phyloP scores from a whole-genome alignment of 1,140 invertebrate genomes.

The Pseudomyrmex concolor region DNA sequence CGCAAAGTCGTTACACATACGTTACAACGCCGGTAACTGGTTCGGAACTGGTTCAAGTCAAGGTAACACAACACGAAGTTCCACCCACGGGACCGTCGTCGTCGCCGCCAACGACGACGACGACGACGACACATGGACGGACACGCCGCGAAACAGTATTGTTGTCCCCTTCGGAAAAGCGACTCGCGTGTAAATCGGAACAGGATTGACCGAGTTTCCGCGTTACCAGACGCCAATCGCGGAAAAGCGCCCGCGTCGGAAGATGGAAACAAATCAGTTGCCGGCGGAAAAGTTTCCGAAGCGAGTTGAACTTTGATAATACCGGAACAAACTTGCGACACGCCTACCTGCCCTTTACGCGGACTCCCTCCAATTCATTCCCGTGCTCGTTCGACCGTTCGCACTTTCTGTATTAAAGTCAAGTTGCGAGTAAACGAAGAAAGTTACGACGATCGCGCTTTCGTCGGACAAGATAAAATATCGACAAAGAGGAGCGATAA shows the following conservation, averaged over 20 bases:
- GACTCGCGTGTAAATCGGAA: constrained; percentile 7
- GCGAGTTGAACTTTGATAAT: constrained; percentile 5
- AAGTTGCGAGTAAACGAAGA: background rate
- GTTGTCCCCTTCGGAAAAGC: constrained; percentile 9
- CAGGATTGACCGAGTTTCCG: background rate
- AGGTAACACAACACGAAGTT: background rate
- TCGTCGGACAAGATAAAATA: constrained; percentile 3
- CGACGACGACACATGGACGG: background rate
- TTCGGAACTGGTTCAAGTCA: background rate
- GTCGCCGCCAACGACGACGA: no score
- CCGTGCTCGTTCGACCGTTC: constrained; percentile 18
- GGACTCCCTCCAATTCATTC: constrained; percentile 5
- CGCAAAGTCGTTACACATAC: constrained; percentile 39
- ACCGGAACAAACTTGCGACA: background rate
- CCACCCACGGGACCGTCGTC: background rate
- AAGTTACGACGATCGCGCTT: background rate
- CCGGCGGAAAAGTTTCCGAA: background rate
- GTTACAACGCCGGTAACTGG: constrained; percentile 9
- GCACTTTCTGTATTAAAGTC: constrained; percentile 44
- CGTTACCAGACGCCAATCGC: background rate
- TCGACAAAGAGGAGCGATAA: background rate
- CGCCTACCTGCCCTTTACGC: background rate
- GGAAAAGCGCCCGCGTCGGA: background rate
- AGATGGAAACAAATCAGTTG: constrained; percentile 22
- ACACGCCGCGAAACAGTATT: background rate